phyloP scores from a whole-genome alignment of 2,888 invertebrate genomes.

The Macropis europaea region DNA sequence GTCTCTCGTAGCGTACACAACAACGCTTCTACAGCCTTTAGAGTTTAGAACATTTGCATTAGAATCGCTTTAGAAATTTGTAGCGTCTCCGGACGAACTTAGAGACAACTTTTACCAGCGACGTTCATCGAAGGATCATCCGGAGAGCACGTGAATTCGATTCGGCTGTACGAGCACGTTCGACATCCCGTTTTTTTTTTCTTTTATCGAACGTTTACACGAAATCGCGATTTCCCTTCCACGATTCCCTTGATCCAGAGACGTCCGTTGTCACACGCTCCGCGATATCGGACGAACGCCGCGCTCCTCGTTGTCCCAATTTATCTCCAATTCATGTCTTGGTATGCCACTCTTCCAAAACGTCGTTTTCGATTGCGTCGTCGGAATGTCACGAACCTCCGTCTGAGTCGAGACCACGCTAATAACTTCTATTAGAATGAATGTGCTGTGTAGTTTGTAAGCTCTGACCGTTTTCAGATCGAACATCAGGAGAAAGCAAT shows the following conservation, averaged over 20 bases:
- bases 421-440: slow-evolving; percentile 13
- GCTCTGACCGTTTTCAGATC: background rate
- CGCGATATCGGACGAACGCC: slow-evolving; percentile 2
- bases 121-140: background rate
- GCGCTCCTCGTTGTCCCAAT: slow-evolving; percentile 30
- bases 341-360: slow-evolving; percentile 46
- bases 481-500: background rate
- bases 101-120: too few species aligned
- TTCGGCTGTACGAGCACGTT: background rate
- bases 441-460: slow-evolving; percentile 11
- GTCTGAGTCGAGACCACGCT: slow-evolving; percentile 1
- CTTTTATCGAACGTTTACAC: background rate
- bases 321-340: slow-evolving; percentile 40
- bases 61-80: slow-evolving; percentile 21
- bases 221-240: slow-evolving; percentile 3
- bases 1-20: background rate
- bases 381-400: slow-evolving; percentile 1
- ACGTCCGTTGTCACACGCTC: slow-evolving; percentile 7
- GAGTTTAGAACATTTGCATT: slow-evolving; percentile 2
- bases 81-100: too few species aligned
- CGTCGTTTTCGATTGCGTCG: background rate
- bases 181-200: background rate
- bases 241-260: background rate
- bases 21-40: background rate
- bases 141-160: background rate